phyloP scores from a whole-genome alignment of 2,797 vertebrate genomes.

The Prionace glauca region DNA sequence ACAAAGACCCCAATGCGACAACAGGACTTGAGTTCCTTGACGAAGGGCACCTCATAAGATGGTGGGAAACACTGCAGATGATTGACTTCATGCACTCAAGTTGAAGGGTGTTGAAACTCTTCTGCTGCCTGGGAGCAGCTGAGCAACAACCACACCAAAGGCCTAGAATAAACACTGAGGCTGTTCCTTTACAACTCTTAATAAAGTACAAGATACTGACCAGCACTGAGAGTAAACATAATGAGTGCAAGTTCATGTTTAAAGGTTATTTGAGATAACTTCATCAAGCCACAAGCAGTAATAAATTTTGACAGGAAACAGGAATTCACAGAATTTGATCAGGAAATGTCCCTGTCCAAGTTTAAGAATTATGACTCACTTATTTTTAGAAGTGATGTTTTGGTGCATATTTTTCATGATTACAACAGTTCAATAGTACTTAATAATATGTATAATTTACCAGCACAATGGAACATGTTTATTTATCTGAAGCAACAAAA shows the following conservation, averaged over 20 bases:
- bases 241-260: neutral
- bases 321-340: neutral
- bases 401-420: neutral
- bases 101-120: no score
- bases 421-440: neutral
- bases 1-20: neutral
- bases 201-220: no score
- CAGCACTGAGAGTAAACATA: no score
- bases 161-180: no score
- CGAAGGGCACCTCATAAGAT: neutral
- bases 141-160: no score
- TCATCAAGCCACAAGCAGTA: neutral
- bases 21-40: neutral
- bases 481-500: neutral
- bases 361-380: neutral
- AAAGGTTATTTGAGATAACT: neutral
- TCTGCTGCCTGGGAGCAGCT: no score
- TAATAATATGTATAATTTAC: neutral
- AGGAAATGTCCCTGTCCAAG: neutral
- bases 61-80: neutral
- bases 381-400: neutral
- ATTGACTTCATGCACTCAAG: neutral
- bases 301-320: neutral
- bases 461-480: neutral
- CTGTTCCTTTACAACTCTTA: no score